phyloP scores from a whole-genome alignment of 1,140 invertebrate species.

The Neoseiulus cucumeris region DNA sequence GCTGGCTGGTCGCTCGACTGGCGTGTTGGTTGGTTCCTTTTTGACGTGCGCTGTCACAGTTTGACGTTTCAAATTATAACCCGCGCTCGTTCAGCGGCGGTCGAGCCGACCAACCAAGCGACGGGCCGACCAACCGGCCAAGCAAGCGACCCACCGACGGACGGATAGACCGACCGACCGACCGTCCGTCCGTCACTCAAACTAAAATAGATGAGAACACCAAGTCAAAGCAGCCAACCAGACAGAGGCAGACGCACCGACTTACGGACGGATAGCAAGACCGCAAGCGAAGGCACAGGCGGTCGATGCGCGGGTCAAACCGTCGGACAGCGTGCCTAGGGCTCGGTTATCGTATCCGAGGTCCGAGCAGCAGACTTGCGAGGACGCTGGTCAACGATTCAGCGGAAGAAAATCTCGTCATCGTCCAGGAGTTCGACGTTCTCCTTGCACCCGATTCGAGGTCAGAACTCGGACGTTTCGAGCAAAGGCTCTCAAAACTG shows the following conservation, averaged over 20 bases:
- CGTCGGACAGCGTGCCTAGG: background rate
- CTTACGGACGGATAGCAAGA: background rate
- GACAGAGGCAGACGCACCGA: background rate
- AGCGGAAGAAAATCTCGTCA: background rate
- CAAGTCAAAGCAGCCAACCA: background rate
- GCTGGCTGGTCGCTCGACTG: background rate
- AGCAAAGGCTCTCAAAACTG: too few relatives aligned
- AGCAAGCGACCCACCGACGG: too few relatives aligned
- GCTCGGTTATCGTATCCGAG: background rate
- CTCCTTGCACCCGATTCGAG: too few relatives aligned
- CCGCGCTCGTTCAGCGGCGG: too few relatives aligned
- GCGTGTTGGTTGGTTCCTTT: background rate
- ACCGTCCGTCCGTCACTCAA: constrained; percentile 2
- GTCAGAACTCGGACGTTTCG: too few relatives aligned
- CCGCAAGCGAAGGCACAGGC: too few relatives aligned
- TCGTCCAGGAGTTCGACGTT: background rate
- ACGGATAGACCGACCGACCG: too few relatives aligned
- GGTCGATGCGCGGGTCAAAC: background rate
- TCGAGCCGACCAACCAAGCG: too few relatives aligned
- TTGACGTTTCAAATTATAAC: constrained; percentile 9
- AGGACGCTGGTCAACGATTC: background rate
- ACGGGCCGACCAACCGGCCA: too few relatives aligned
- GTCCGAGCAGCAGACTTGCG: background rate
- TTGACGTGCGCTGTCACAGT: constrained; percentile 8
- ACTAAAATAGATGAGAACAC: constrained; percentile 9